Evolutionary conservation across 2,888 invertebrate genomes (phyloP).

Genomic region (Rhagonycha fulva): DNA sequence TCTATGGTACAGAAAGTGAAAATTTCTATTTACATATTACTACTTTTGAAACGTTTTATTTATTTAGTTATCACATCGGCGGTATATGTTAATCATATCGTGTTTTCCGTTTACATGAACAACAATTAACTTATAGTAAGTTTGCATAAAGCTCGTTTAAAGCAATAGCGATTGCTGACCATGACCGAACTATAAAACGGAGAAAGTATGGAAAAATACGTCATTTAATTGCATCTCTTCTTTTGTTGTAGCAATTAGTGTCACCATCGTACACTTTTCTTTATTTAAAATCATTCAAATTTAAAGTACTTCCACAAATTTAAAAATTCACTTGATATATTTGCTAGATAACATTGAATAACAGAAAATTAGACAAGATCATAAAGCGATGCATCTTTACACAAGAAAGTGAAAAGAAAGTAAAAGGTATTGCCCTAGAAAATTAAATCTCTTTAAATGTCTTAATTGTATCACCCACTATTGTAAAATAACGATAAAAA

Average conservation of each 20-base stretch:
- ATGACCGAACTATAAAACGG: conserved; percentile 24
- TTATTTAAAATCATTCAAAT: not conserved
- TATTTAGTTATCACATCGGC: not conserved
- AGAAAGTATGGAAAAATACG: conserved; percentile 11
- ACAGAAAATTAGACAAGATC: not conserved
- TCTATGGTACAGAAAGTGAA: not conserved
- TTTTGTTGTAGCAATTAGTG: not conserved
- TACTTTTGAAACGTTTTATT: not conserved
- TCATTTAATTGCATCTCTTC: conserved; percentile 1
- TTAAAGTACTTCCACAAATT: not conserved
- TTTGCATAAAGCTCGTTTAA: not conserved
- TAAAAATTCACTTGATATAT: not conserved
- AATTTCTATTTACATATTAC: not conserved
- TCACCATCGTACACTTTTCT: not conserved
- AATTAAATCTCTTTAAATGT: not conserved
- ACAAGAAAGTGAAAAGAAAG: conserved; percentile 30
- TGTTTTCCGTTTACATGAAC: not conserved
- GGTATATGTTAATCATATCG: not conserved
- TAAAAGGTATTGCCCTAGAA: conserved; percentile 24
- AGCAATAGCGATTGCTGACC: conserved; percentile 20
- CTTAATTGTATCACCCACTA: not conserved
- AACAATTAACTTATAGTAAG: not conserved
- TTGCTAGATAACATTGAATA: not conserved
- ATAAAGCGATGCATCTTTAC: not conserved
- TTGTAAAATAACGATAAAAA: conserved; percentile 1